Base-by-base conservation (phyloP, 2,113 vertebrate genomes). In the Sinocyclocheilus anshuiensis region DNA sequence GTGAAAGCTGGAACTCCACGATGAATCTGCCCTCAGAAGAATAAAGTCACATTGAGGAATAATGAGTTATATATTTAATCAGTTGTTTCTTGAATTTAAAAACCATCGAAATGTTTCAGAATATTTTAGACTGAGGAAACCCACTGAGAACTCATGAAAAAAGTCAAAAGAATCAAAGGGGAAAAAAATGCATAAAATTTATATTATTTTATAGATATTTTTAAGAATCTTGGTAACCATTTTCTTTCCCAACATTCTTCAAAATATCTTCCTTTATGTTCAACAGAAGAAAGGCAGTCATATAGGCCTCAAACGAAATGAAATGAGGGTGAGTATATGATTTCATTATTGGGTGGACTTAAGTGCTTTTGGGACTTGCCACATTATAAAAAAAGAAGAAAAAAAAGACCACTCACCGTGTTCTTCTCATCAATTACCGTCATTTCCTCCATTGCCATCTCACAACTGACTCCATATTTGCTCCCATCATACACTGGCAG, bases 371-470 rank as follows among this genome's bases (percentile, higher is more conserved):
- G 29, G 1, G 67, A 69, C 7, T 36, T 71, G 20, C 9, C 3
- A 36, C 16, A 36, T 36, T 6, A 5, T 36, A 5, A 36, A 36
- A 36, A 39, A 33, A 33, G 29, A 33, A 33, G 29, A 5, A 36
- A 36, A 36, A 36, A 36, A 5, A 36, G 20, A 36, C 39, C 26
- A 3, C 22, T 88, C 61, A 93, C 93, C 91, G 90, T 3, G 13
- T 91, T 85, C 79, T 92, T 90, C 72, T 90, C 87, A 88, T 94
- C 92, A 59, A 94, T 94, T 42, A 93, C 92, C 18, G 93, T 92
- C 93, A 94, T 94, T 89, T 93, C 92, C 39, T 90, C 90, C 94
- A 94, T 94, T 57, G 93, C 94, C 90, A 88, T 92, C 67, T 93
- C 91, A 24, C 92, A 94, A 87, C 77, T 91, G 81, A 95, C 74